A percentile compares a stretch with the other conserved stretches of the same genome.
Conservation (phyloP, 2,888 invertebrate species). For the Oscheius onirici region DNA sequence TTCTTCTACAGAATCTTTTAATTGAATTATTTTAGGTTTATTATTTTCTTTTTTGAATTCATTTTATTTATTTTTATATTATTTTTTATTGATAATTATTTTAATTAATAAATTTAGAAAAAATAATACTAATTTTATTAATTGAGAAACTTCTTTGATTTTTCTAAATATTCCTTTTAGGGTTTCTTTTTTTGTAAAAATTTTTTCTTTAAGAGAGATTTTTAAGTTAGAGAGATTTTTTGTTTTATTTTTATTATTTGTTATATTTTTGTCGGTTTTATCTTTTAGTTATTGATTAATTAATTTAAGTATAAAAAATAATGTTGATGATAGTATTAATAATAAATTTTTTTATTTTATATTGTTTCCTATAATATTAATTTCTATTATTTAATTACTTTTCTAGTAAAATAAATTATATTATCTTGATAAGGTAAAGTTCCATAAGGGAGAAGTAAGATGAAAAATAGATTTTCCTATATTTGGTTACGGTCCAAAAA, state of each 20-base stretch:
- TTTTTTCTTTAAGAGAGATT: conserved; percentile 49
- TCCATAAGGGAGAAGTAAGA: conserved; percentile 49
- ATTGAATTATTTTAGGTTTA: conserved; percentile 72
- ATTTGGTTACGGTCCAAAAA: conserved; percentile 55
- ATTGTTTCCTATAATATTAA: conserved; percentile 39
- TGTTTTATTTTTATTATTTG: conserved; percentile 42
- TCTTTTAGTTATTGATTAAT: conserved; percentile 76
- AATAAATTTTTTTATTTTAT: conserved; percentile 45
- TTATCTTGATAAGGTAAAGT: conserved; percentile 58
- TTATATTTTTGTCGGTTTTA: conserved; percentile 48
- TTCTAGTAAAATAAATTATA: conserved; percentile 53
- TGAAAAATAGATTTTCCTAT: conserved; percentile 56
- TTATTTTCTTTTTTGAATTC: conserved; percentile 47
- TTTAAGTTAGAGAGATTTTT: conserved; percentile 50
- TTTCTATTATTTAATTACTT: conserved; percentile 49
- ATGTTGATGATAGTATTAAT: conserved; percentile 35
- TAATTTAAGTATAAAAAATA: conserved; percentile 49
- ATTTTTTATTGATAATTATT: conserved; percentile 50
- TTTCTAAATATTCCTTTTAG: conserved; percentile 56
- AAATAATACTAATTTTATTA: conserved; percentile 39
- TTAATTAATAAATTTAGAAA: conserved; percentile 49
- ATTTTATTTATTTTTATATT: conserved; percentile 53
- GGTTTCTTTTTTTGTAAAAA: conserved; percentile 54
- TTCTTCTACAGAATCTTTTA: conserved; percentile 56
- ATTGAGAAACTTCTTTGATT: conserved; percentile 47